Evolutionary conservation across 2,113 vertebrate genomes (phyloP).

Genomic region (Poicephalus gulielmi): DNA sequence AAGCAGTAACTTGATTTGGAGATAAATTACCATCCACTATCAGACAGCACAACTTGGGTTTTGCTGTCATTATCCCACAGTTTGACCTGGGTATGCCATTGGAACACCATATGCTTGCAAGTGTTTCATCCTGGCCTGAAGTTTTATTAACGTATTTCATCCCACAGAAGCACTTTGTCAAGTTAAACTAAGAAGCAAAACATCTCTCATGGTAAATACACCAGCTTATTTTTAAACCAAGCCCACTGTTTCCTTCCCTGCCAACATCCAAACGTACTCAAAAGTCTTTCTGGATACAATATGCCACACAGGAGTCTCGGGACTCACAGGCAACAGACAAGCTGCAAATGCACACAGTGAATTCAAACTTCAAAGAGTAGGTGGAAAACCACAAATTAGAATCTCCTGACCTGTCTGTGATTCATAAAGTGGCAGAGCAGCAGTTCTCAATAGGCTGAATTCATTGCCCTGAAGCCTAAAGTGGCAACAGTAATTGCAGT

Average conservation of each 20-base stretch:
- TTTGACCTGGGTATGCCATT: neutral
- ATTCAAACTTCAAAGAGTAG: slow-evolving; percentile 42
- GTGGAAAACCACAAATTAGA: slow-evolving; percentile 58
- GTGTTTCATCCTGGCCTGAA: neutral
- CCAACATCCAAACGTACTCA: neutral
- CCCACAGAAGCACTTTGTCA: neutral
- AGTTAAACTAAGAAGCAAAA: neutral
- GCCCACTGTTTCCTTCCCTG: neutral
- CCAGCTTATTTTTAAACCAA: slow-evolving; percentile 21
- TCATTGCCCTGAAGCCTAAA: slow-evolving; percentile 34
- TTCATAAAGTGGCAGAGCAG: neutral
- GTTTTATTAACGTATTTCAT: neutral
- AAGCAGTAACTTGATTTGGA: neutral
- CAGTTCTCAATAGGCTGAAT: neutral
- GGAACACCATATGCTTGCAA: neutral
- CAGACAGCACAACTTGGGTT: neutral
- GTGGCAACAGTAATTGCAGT: neutral
- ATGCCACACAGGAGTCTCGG: neutral
- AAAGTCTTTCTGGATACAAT: neutral
- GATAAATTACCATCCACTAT: neutral
- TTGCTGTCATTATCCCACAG: neutral
- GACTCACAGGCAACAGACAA: neutral
- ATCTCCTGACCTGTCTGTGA: slow-evolving; percentile 12
- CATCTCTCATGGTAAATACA: neutral
- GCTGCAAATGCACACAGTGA: neutral